Base-by-base conservation (phyloP, 1,140 invertebrate genomes). In the Drosophila orosa region DNA sequence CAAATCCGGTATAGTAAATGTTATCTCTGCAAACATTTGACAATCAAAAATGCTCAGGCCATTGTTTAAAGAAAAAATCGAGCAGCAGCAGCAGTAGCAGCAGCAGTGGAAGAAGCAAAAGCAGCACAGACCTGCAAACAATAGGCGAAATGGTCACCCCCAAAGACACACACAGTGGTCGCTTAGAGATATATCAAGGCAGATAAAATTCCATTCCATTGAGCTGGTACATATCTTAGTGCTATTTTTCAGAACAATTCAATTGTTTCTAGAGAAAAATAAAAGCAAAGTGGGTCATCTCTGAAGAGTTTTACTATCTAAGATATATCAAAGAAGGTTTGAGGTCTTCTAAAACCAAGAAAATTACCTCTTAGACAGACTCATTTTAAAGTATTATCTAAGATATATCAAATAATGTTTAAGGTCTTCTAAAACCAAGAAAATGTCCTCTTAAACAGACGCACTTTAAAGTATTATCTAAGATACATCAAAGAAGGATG, bases 51-150 rank as follows among this genome's bases (percentile, higher is more conserved):
- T 89, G 84, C 67, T 89, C 83, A 56, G 82, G 80, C 84, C 74
- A 84, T 87, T 87, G 84, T 87, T 87, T 87, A 87, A 89, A 87
- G 57, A 89, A 87, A 87, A 87, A 87, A 87, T 87, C 84, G 84
- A 87, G 84, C 80, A 72, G 65, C 61, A 79, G 60, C 65, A 50
- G 74, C 31, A 42, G 45, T 27, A 87, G 79, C 75, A 72, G 65
- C 58, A 76, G 74, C 31, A 42, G 45, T 27, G 83, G 79, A 72
- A 72, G 65, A 55, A 76, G 52, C 42, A 52, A 69, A 39, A 39
- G 52, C 52, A 59, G 40, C 37, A 59, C 37, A 47, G 37, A 55
- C 59, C 48, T 40, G 73, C 76, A 80, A 85, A 77, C 81, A 81
- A 63, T 45, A 44, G 50, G 37, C 19, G 44, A 47, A 52, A 67